phyloP scores from a whole-genome alignment of 2,888 invertebrate genomes.

The Lysandra coridon region DNA sequence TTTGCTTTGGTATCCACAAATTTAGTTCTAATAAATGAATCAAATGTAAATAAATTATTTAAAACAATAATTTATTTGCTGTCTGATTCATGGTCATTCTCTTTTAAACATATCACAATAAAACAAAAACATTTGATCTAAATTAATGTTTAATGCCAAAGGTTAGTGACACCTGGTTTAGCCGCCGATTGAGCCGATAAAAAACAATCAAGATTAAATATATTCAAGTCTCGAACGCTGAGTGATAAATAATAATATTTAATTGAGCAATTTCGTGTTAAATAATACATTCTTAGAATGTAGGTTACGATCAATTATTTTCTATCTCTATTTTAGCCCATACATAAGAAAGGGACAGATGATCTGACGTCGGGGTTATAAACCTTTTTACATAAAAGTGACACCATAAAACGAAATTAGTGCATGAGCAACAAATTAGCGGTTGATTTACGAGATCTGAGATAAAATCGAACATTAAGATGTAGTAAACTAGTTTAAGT shows the following conservation, averaged over 20 bases:
- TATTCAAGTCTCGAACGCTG: not conserved
- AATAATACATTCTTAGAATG: conserved; percentile 29
- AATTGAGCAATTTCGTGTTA: conserved; percentile 23
- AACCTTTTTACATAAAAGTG: conserved; percentile 26
- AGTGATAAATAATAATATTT: conserved; percentile 11
- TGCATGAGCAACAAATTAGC: conserved; percentile 23
- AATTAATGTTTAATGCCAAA: conserved; percentile 15
- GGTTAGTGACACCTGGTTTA: conserved; percentile 12
- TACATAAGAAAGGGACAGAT: not conserved
- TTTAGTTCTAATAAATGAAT: no score
- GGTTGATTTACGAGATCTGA: conserved; percentile 8
- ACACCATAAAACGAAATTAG: conserved; percentile 14
- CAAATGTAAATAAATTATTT: not conserved
- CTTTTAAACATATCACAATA: not conserved
- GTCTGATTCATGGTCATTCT: not conserved
- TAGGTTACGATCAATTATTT: conserved; percentile 31
- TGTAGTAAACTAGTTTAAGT: not conserved
- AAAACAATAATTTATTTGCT: not conserved
- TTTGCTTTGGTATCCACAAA: no score
- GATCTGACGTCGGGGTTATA: not conserved
- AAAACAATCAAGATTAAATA: conserved; percentile 12
- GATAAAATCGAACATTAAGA: conserved; percentile 4
- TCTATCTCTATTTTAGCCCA: not conserved
- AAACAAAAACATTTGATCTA: conserved; percentile 2
- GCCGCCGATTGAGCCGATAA: not conserved